Base-by-base conservation (phyloP, 2,888 invertebrate species). In the Matsumyia berberina region DNA sequence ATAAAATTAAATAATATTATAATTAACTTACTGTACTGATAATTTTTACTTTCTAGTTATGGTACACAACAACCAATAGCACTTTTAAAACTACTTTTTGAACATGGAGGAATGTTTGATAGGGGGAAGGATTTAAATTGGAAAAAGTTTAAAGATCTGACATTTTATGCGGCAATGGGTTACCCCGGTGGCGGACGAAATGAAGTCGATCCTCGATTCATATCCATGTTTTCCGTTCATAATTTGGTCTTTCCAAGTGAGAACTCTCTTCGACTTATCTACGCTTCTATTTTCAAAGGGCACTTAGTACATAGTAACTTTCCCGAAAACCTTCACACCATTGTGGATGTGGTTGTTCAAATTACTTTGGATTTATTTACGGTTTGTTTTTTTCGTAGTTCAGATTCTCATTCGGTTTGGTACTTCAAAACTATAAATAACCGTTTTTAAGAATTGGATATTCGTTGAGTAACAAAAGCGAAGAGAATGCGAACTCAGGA, bases 21-120 rank as follows among this genome's bases (percentile, higher is more conserved):
- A 24, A 24, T 24, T 24, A 24, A 24, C 24, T 24, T 24, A 3
- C 24, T 24, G 1, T 24, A 24, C 4, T 24, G 4, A 24, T 4
- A 24, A 24, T 4, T 24, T 4, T 24, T 31, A 17, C 8, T 12
- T 66, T 64, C 11, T 11, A 92, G 91, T 0, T 98, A 98, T 89
- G 98, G 98, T 0, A 98, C 97, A 0, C 98, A 98, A 89, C 98
- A 98, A 89, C 98, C 98, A 0, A 97, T 98, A 87, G 98, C 98
- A 0, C 92, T 98, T 39, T 92, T 98, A n/a, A 98, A 98, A 90
- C 92, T 97, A 9, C 91, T 98, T n/a, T 94, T 98, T 85, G 97
- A 98, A 91, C 94, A 95, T 82, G 96, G 96, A 70, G 98, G 98
- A 15, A 95, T 97, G 91, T 98, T 97, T 90, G 97, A 97, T 91